A percentile compares a stretch with the other conserved stretches of the same genome.
Conservation (phyloP, 1,140 invertebrate species). For the Heliconius hewitsoni region DNA sequence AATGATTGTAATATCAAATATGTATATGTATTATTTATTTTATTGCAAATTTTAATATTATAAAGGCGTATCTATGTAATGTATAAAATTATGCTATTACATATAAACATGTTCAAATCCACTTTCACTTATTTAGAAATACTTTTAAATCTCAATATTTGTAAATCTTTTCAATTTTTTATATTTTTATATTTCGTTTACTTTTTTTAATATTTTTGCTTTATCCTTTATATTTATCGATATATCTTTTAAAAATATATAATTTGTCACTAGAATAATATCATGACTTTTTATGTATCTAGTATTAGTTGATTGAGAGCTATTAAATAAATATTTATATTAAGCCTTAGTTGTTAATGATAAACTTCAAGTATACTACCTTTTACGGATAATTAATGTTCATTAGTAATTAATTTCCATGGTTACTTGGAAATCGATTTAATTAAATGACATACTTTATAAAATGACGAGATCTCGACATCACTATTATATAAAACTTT, state of each 20-base stretch:
- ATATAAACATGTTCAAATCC: too few species aligned
- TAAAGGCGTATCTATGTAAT: too few species aligned
- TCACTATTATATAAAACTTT: neutral
- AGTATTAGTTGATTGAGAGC: constrained; percentile 26
- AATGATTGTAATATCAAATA: too few species aligned
- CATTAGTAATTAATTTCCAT: constrained; percentile 7
- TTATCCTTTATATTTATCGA: too few species aligned
- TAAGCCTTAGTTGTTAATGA: constrained; percentile 20
- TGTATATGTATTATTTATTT: too few species aligned
- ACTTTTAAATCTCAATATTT: too few species aligned
- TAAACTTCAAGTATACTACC: neutral
- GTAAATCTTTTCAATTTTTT: too few species aligned
- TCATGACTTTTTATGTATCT: neutral
- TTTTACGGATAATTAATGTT: neutral
- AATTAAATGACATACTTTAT: constrained; percentile 2
- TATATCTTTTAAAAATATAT: too few species aligned
- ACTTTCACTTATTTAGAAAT: too few species aligned
- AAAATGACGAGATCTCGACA: constrained; percentile 1
- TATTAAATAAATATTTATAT: constrained; percentile 32
- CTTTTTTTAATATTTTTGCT: too few species aligned
- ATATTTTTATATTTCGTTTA: too few species aligned
- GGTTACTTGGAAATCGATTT: neutral
- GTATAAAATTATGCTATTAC: neutral
- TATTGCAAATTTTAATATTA: too few species aligned
- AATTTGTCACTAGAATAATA: neutral